These are phyloP conservation scores for Blastobasis adustella DNA, from an alignment of 2,888 invertebrate genomes.

Conservation along the genomic window DNA sequence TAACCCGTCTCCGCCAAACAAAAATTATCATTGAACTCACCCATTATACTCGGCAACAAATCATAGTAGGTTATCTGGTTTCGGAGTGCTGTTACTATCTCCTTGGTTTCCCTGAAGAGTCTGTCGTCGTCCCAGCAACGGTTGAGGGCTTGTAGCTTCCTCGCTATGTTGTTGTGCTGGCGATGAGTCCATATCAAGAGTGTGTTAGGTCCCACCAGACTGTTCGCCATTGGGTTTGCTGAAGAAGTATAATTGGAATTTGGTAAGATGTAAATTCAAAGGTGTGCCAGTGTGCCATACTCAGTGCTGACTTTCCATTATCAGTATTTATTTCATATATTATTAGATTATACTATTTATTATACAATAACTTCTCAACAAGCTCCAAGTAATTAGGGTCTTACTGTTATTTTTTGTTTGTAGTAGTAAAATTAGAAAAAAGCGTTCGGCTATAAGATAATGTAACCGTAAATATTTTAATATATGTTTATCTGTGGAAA, in stretches of 20 bases:
- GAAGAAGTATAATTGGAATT: background rate
- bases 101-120: slow-evolving; percentile 82
- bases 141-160: slow-evolving; percentile 79
- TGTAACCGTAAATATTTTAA: too few relatives aligned
- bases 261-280: background rate
- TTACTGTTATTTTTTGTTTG: too few relatives aligned
- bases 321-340: too few relatives aligned
- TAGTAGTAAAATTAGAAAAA: too few relatives aligned
- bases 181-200: slow-evolving; percentile 46
- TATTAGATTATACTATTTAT: too few relatives aligned
- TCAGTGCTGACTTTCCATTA: too few relatives aligned
- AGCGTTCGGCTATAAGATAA: too few relatives aligned
- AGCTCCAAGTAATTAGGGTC: too few relatives aligned
- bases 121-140: slow-evolving; percentile 91
- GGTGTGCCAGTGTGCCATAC: too few relatives aligned
- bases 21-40: slow-evolving; percentile 51
- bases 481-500: too few relatives aligned
- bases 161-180: slow-evolving; percentile 87
- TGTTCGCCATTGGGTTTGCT: slow-evolving; percentile 19
- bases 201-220: slow-evolving; percentile 25
- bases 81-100: slow-evolving; percentile 83
- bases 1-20: too few relatives aligned
- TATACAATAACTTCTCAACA: too few relatives aligned
- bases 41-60: slow-evolving; percentile 83
- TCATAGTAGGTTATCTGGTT: slow-evolving; percentile 88